phyloP scores from a whole-genome alignment of 1,140 invertebrate genomes.

The Zaprionus ghesquierei region DNA sequence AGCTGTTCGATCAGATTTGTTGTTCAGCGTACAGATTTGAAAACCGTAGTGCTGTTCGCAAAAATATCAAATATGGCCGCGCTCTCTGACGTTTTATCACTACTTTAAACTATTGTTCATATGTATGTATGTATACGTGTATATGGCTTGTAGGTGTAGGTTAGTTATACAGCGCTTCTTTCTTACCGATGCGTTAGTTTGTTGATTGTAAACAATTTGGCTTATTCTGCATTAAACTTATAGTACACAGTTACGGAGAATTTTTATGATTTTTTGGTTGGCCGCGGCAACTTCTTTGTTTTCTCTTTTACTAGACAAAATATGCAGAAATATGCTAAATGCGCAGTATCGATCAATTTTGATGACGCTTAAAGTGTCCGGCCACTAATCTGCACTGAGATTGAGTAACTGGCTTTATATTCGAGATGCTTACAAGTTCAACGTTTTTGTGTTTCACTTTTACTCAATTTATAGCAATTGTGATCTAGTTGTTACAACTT shows the following conservation, averaged over 20 bases:
- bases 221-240: constrained; percentile 7
- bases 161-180: constrained; percentile 38
- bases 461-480: constrained; percentile 18
- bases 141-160: constrained; percentile 34
- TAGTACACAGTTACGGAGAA: not conserved
- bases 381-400: constrained; percentile 56
- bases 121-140: not conserved
- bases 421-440: constrained; percentile 48
- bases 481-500: constrained; percentile 16
- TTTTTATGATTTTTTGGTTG: not conserved
- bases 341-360: constrained; percentile 44
- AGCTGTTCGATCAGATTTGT: constrained; percentile 17
- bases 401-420: constrained; percentile 45
- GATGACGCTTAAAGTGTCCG: constrained; percentile 7
- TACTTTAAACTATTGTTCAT: not conserved
- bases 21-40: constrained; percentile 46
- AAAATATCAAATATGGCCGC: constrained; percentile 56
- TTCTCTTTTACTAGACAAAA: constrained; percentile 5
- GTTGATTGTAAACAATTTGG: constrained; percentile 1
- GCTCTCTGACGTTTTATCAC: constrained; percentile 27
- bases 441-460: constrained; percentile 24
- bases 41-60: constrained; percentile 44
- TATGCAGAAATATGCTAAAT: constrained; percentile 45
- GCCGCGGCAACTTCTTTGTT: not conserved
- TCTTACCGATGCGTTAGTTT: constrained; percentile 27